Conservation (phyloP, 2,888 invertebrate species). For the Cheiracanthium punctorium region DNA sequence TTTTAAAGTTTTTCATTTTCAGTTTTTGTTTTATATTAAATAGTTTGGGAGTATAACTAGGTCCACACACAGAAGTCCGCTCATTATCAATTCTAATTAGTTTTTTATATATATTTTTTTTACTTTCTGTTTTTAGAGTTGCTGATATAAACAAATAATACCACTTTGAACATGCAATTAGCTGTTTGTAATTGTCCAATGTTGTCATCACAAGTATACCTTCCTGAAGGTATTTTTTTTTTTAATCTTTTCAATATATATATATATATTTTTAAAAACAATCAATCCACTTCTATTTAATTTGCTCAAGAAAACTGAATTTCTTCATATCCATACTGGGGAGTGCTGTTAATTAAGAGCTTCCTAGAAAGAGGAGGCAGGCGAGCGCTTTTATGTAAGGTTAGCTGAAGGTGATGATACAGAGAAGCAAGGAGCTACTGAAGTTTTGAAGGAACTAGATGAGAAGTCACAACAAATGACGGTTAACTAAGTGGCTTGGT, state of each 20-base stretch:
- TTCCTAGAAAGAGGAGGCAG: conserved; percentile 57
- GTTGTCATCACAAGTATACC: conserved; percentile 16
- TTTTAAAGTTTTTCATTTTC: conserved; percentile 18
- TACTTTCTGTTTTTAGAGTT: conserved; percentile 14
- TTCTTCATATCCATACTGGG: conserved; percentile 39
- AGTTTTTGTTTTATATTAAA: conserved; percentile 20
- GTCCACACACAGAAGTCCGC: conserved; percentile 70
- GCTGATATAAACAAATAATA: conserved; percentile 65
- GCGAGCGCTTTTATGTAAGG: conserved; percentile 24
- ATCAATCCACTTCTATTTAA: conserved; percentile 29
- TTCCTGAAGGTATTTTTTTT: not conserved
- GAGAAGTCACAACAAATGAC: conserved; percentile 69
- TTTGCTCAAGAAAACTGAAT: conserved; percentile 1
- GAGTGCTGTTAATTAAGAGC: conserved; percentile 57
- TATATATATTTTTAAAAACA: too few species aligned
- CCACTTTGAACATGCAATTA: conserved; percentile 47
- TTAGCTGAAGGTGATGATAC: conserved; percentile 57
- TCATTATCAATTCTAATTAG: conserved; percentile 60
- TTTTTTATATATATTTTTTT: not conserved
- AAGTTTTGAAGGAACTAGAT: conserved; percentile 69
- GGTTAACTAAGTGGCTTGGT: conserved; percentile 64
- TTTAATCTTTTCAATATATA: too few species aligned
- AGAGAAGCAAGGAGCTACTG: conserved; percentile 69
- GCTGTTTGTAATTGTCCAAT: conserved; percentile 38
- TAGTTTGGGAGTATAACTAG: conserved; percentile 70